phyloP scores from a whole-genome alignment of 2,888 invertebrate genomes.

The Creontiades dilutus region DNA sequence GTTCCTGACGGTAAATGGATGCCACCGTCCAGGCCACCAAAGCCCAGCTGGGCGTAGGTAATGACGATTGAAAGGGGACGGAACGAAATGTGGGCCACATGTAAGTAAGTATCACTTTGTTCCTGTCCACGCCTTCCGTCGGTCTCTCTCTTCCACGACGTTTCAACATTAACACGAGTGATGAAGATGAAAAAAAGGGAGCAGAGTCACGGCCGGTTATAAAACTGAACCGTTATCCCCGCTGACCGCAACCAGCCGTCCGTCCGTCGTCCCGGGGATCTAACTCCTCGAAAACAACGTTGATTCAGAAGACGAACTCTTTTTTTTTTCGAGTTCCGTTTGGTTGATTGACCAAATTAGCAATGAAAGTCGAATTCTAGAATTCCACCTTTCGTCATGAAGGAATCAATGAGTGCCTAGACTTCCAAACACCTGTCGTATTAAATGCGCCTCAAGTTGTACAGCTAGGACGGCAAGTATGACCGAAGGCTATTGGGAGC shows the following conservation, averaged over 20 bases:
- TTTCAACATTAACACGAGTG: slow-evolving; percentile 64
- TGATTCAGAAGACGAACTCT: neutral
- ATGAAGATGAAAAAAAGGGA: slow-evolving; percentile 65
- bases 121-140: slow-evolving; percentile 33
- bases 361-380: too few relatives aligned
- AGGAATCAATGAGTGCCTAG: too few relatives aligned
- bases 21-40: neutral
- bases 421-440: too few relatives aligned
- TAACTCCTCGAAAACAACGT: slow-evolving; percentile 58
- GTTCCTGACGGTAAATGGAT: neutral
- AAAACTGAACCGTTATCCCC: slow-evolving; percentile 70
- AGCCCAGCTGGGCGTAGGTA: neutral
- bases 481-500: too few relatives aligned
- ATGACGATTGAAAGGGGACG: slow-evolving; percentile 33
- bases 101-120: slow-evolving; percentile 53
- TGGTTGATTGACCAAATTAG: neutral
- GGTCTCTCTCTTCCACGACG: slow-evolving; percentile 45
- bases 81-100: slow-evolving; percentile 31
- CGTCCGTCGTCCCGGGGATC: neutral
- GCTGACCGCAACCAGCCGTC: slow-evolving; percentile 68
- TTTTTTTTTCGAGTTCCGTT: neutral
- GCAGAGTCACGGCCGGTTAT: slow-evolving; percentile 71
- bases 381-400: too few relatives aligned
- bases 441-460: too few relatives aligned
- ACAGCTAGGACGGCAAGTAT: too few relatives aligned